Percentiles rank a stretch among this genome's conserved stretches.
Conservation (phyloP, 2,113 vertebrate species). For the Willisornis vidua region DNA sequence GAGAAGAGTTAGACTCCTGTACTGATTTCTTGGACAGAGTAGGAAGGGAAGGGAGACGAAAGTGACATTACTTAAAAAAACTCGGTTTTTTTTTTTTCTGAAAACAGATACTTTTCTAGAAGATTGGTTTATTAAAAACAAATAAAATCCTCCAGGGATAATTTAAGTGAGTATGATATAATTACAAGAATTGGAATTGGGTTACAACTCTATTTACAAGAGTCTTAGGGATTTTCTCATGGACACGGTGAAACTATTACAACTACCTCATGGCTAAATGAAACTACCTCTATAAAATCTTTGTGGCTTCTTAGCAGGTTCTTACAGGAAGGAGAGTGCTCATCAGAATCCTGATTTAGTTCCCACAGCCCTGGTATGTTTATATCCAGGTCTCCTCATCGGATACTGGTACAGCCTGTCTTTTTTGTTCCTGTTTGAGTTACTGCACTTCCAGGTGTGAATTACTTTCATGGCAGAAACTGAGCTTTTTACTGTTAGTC, state of each 20-base stretch:
- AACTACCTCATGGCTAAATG: not conserved
- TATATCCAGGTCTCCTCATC: not conserved
- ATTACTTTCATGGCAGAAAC: not conserved
- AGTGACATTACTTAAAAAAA: not conserved
- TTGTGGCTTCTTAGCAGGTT: conserved; percentile 46
- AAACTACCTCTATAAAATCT: conserved; percentile 15
- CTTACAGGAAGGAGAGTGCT: conserved; percentile 32
- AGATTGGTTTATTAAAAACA: not conserved
- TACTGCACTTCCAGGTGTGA: not conserved
- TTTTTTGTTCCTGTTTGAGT: not conserved
- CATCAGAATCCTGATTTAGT: not conserved
- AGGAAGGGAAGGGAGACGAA: not conserved
- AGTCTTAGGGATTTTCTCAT: conserved; percentile 31
- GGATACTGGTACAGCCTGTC: not conserved
- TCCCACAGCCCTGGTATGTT: conserved; percentile 20
- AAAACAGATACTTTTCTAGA: not conserved
- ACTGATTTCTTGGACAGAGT: not conserved
- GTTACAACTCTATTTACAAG: not conserved
- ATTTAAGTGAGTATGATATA: not conserved
- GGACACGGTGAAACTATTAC: not conserved
- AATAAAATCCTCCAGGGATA: not conserved
- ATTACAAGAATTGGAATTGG: not conserved
- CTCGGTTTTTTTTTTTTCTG: not conserved
- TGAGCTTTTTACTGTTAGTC: not conserved
- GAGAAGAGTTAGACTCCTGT: not conserved